A percentile compares a stretch with the other conserved stretches of the same genome.
phyloP scores from a whole-genome alignment of 2,888 invertebrate species.

The Drosophila colorata region DNA sequence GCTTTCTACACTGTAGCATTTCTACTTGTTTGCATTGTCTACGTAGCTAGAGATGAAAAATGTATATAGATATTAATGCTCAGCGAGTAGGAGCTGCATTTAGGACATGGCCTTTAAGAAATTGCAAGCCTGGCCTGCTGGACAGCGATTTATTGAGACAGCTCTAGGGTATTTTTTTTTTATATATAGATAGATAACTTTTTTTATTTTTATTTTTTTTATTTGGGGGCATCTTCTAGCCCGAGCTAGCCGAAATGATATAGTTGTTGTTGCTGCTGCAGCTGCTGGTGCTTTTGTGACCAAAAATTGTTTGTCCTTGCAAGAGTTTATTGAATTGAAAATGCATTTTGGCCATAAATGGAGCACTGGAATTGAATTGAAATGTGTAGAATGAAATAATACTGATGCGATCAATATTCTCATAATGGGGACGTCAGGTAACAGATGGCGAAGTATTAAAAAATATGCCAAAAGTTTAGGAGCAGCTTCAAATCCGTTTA shows the following conservation, averaged over 20 bases:
- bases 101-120: constrained; percentile 60
- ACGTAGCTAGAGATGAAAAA: constrained; percentile 57
- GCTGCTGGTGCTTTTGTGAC: constrained; percentile 46
- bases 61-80: constrained; percentile 68
- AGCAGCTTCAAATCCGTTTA: neutral
- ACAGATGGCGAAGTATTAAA: constrained; percentile 22
- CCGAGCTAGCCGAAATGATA: constrained; percentile 10
- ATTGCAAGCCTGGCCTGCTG: constrained; percentile 47
- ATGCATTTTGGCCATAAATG: constrained; percentile 59
- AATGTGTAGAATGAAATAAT: constrained; percentile 9
- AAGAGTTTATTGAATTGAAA: constrained; percentile 60
- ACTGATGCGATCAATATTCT: constrained; percentile 42
- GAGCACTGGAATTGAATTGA: constrained; percentile 53
- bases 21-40: constrained; percentile 61
- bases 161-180: constrained; percentile 30
- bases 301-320: constrained; percentile 52
- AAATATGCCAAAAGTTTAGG: constrained; percentile 7
- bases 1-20: neutral
- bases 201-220: constrained; percentile 6
- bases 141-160: constrained; percentile 61
- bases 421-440: constrained; percentile 31
- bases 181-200: neutral
- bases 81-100: constrained; percentile 53
- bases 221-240: constrained; percentile 2
- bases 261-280: constrained; percentile 32